Base-by-base conservation (phyloP, 1,140 invertebrate species). In the Zaprionus capensis region DNA sequence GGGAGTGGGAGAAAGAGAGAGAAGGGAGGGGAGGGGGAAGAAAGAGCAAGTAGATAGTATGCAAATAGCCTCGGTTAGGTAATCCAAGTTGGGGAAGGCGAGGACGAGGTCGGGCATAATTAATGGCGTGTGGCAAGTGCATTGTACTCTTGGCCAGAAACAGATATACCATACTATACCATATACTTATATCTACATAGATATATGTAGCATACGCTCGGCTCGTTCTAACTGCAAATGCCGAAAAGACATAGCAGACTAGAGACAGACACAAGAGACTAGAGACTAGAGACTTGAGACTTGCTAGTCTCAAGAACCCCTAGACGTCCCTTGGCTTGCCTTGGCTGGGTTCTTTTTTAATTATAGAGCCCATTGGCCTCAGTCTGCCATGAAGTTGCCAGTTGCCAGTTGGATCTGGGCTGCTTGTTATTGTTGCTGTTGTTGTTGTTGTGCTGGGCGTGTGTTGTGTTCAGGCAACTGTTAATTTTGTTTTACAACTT, bases 81-180 rank as follows among this genome's bases (percentile, higher is more conserved):
- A 80, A 80, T 73, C 46, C 31, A 28, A 49, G 59, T 44, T 53
- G 24, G 55, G 22, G 17, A 56, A 56, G 12, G 7, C 12, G n/a
- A 22, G 22, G 11, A 20, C 46, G 5, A 17, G 12, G 6, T 44
- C 49, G 38, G 78, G 75, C 79, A 78, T 90, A 88, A 90, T 90
- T 90, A 90, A 90, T 90, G 85, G 82, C 82, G 85, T 90, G 86
- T 90, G 86, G 86, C 82, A 78, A 82, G 85, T 90, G 78, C 85
- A 90, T 91, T 90, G 85, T 82, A 90, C 85, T 80, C 78, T 81
- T 26, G 28, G 22, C 20, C 53, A 49, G 41, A 26, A 26, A 34
- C 14, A 65, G 61, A 55, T 57, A 56, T 31, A 14, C 6, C 12
- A 11, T 5, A 14, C 12, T 24, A 11, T 0, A 1, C 17, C 22